Evolutionary conservation across 2,113 vertebrate species (phyloP).

Genomic region (Zeus faber): DNA sequence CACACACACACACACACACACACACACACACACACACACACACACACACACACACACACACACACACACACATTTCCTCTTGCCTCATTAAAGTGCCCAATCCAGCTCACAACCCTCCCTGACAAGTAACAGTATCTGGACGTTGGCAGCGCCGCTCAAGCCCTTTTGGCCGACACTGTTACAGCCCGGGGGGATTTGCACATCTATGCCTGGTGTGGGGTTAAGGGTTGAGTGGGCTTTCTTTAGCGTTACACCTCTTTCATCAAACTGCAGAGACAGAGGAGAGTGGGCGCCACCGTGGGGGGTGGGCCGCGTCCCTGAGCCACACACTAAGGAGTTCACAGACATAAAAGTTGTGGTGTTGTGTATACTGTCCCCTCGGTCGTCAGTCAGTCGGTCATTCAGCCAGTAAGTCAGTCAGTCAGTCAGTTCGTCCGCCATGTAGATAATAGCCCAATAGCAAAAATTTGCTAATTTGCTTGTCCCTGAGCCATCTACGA

Average conservation of each 20-base stretch:
- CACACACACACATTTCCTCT: neutral
- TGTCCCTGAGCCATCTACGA: neutral
- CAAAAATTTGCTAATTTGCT: too few species aligned
- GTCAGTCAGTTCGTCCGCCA: too few species aligned
- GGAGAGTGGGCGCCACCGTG: too few species aligned
- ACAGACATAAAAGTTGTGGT: neutral
- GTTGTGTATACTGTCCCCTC: neutral
- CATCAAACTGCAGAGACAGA: slow-evolving; percentile 12
- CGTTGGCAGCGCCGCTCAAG: slow-evolving; percentile 6
- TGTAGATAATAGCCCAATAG: too few species aligned
- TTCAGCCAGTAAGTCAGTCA: too few species aligned
- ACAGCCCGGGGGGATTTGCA: slow-evolving; percentile 21
- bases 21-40: neutral
- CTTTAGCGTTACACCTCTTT: slow-evolving; percentile 22
- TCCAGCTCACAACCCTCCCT: slow-evolving; percentile 4
- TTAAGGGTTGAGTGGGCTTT: slow-evolving; percentile 18
- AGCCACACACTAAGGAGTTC: neutral
- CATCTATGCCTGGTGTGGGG: slow-evolving; percentile 9
- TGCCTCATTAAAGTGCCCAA: slow-evolving; percentile 5
- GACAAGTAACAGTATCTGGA: slow-evolving; percentile 20
- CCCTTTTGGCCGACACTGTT: slow-evolving; percentile 14
- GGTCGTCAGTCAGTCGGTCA: too few species aligned
- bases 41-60: neutral
- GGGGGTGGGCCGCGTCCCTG: neutral
- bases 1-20: neutral